These are phyloP conservation scores for Pachymerium ferrugineum DNA, from an alignment of 2,888 invertebrate species.

Conservation along the genomic window DNA sequence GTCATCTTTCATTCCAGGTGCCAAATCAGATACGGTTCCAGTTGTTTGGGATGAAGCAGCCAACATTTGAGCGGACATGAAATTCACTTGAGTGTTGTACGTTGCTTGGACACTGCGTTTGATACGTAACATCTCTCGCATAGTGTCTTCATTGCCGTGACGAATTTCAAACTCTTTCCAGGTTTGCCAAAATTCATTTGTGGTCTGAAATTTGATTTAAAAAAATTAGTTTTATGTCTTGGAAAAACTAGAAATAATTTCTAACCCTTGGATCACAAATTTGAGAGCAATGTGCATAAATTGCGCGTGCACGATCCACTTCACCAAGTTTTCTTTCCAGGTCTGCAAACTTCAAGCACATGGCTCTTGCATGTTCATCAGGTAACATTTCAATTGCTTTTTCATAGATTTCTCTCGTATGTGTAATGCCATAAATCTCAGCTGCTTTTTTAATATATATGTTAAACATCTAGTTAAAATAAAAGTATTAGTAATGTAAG, in stretches of 20 bases:
- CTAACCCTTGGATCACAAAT: slow-evolving; percentile 94
- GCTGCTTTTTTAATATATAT: slow-evolving; percentile 98
- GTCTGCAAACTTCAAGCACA: slow-evolving; percentile 94
- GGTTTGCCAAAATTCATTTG: slow-evolving; percentile 91
- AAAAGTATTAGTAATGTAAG: not conserved
- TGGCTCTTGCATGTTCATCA: slow-evolving; percentile 85
- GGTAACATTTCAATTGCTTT: slow-evolving; percentile 91
- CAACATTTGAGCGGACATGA: slow-evolving; percentile 98
- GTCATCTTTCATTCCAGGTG: slow-evolving; percentile 72
- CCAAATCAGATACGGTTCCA: slow-evolving; percentile 65
- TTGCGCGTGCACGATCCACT: slow-evolving; percentile 92
- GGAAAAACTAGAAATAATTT: slow-evolving; percentile 20
- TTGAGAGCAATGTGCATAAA: slow-evolving; percentile 97
- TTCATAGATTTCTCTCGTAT: slow-evolving; percentile 95
- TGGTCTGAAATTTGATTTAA: slow-evolving; percentile 51
- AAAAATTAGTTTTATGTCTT: not conserved
- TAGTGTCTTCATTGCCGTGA: slow-evolving; percentile 98
- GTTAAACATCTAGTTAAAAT: slow-evolving; percentile 72
- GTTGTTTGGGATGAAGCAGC: slow-evolving; percentile 56
- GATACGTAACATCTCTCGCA: slow-evolving; percentile 96
- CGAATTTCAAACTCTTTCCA: slow-evolving; percentile 99
- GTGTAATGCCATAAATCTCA: slow-evolving; percentile 93
- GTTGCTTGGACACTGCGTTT: slow-evolving; percentile 96
- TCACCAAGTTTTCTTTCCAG: slow-evolving; percentile 98
- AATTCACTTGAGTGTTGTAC: slow-evolving; percentile 95